phyloP scores from a whole-genome alignment of 2,888 invertebrate genomes.

The Nipponacmea schrenckii region DNA sequence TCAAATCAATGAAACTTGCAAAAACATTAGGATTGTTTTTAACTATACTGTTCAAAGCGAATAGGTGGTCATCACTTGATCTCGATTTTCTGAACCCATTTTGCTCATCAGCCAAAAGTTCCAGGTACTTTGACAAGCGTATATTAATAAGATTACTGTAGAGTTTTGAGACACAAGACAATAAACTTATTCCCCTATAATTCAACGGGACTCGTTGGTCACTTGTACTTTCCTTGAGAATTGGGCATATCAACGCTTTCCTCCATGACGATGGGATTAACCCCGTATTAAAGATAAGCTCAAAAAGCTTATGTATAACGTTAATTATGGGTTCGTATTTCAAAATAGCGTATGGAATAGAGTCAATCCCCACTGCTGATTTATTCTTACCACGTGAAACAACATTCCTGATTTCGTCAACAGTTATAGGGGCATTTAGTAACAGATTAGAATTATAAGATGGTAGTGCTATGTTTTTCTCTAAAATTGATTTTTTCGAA shows the following conservation, averaged over 20 bases:
- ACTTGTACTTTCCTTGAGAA: not conserved
- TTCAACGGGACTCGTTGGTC: conserved; percentile 9
- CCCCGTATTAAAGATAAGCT: conserved; percentile 3
- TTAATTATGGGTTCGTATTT: not conserved
- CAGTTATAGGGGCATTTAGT: not conserved
- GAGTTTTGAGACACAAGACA: conserved; percentile 1
- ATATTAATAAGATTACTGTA: not conserved
- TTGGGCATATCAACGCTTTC: not conserved
- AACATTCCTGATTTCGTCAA: not conserved
- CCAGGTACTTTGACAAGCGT: not conserved
- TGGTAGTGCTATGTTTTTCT: too few relatives aligned
- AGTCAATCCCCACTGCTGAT: not conserved
- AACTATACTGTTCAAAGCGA: not conserved
- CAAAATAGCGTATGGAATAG: not conserved
- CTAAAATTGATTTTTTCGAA: too few relatives aligned
- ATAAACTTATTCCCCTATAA: conserved; percentile 6
- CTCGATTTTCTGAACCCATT: conserved; percentile 6
- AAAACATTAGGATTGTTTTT: not conserved
- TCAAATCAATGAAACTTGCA: not conserved
- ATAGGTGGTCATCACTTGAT: not conserved
- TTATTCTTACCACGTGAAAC: not conserved
- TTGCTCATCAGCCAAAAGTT: not conserved
- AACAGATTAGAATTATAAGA: not conserved
- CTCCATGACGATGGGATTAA: conserved; percentile 11
- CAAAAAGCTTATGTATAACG: not conserved